phyloP scores from a whole-genome alignment of 2,888 invertebrate species.

The Dysmachus trigonus region DNA sequence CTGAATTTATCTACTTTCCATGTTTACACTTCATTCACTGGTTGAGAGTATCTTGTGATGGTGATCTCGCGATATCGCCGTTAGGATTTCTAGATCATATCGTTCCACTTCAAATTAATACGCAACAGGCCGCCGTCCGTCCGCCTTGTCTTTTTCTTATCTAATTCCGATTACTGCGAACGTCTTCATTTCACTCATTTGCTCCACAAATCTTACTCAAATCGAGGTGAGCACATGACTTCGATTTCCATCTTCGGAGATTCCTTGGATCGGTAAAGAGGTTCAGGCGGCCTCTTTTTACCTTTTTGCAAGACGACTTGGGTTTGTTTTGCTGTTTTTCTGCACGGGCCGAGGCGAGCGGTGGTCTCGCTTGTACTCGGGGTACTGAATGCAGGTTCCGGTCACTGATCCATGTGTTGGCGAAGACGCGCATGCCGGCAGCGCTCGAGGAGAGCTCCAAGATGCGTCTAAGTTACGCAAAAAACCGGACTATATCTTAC shows the following conservation, averaged over 20 bases:
- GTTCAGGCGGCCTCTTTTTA: neutral
- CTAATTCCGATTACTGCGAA: neutral
- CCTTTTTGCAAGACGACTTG: neutral
- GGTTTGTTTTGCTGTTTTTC: neutral
- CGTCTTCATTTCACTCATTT: neutral
- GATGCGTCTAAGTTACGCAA: neutral
- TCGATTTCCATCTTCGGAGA: neutral
- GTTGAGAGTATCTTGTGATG: neutral
- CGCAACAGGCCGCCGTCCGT: neutral
- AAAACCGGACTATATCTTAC: neutral
- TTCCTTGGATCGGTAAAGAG: neutral
- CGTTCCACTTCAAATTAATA: neutral
- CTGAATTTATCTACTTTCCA: neutral
- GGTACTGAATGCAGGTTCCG: neutral
- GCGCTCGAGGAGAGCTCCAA: neutral
- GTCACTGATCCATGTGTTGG: neutral
- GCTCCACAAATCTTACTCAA: neutral
- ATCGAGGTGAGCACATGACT: neutral
- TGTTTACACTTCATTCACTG: neutral
- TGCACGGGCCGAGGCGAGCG: neutral
- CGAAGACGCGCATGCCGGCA: neutral
- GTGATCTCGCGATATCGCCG: neutral
- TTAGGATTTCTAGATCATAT: neutral
- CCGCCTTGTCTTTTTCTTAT: neutral
- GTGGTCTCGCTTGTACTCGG: neutral